Conservation (phyloP, 2,888 invertebrate genomes). For the Agonum fuliginosum region DNA sequence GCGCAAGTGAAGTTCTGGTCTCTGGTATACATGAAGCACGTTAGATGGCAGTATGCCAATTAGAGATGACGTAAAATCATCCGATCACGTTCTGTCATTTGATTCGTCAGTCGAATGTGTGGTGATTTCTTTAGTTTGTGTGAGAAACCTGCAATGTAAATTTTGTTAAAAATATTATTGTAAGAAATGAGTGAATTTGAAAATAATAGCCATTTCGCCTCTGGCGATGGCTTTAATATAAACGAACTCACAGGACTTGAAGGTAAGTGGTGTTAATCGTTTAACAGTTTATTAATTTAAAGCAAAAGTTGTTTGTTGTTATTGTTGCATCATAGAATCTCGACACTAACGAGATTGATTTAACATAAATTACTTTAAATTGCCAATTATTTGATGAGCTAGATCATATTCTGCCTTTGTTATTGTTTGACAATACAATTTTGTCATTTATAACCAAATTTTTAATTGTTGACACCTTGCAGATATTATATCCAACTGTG, state of each 20-base stretch:
- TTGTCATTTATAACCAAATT: no score
- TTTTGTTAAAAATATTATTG: conserved; percentile 68
- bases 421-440: conserved; percentile 45
- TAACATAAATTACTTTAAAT: conserved; percentile 25
- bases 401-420: background rate
- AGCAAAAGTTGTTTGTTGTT: conserved; percentile 45
- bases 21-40: no score
- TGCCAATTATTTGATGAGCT: conserved; percentile 24
- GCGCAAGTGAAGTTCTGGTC: no score
- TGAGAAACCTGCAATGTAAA: conserved; percentile 60
- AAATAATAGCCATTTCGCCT: conserved; percentile 71
- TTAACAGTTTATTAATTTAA: conserved; percentile 6
- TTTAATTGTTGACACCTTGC: conserved; percentile 67
- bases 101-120: conserved; percentile 75
- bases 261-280: conserved; percentile 73
- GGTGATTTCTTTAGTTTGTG: conserved; percentile 68
- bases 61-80: conserved; percentile 77
- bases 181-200: conserved; percentile 64
- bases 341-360: background rate
- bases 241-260: conserved; percentile 82
- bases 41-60: conserved; percentile 51
- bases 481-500: conserved; percentile 82
- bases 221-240: conserved; percentile 78
- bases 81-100: conserved; percentile 74
- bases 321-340: conserved; percentile 51